These are phyloP conservation scores for Aspidapion aeneum DNA, from an alignment of 2,888 invertebrate species.

Conservation along the genomic window DNA sequence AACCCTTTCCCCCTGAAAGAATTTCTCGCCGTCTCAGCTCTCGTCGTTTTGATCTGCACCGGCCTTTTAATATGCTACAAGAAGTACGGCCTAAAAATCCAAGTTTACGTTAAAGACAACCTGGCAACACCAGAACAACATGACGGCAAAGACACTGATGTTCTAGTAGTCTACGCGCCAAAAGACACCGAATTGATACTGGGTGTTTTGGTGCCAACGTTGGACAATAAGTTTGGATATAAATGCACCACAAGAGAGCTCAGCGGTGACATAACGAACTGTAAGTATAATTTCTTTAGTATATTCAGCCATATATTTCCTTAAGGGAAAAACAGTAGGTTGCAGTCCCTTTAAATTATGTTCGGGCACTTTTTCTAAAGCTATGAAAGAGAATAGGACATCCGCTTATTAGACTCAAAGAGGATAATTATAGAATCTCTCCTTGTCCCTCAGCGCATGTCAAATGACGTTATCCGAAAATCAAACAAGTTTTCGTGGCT, in stretches of 20 bases:
- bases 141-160: constrained; percentile 60
- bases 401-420: no score
- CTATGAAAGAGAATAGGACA: no score
- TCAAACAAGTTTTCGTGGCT: no score
- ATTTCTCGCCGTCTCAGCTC: constrained; percentile 51
- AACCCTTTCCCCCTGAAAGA: constrained; percentile 57
- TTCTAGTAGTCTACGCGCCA: constrained; percentile 60
- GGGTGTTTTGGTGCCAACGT: constrained; percentile 59
- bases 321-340: no score
- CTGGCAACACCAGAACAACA: constrained; percentile 49
- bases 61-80: constrained; percentile 54
- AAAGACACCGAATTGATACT: constrained; percentile 61
- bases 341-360: not conserved
- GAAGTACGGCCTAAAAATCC: constrained; percentile 49
- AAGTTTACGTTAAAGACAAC: constrained; percentile 50
- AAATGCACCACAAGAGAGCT: constrained; percentile 55
- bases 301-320: no score
- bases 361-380: not conserved
- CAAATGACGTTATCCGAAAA: no score
- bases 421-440: no score
- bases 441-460: no score
- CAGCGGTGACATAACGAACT: constrained; percentile 28
- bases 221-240: constrained; percentile 62
- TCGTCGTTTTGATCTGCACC: constrained; percentile 50
- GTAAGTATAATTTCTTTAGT: constrained; percentile 38